phyloP scores from a whole-genome alignment of 2,113 vertebrate genomes.

The Dipodomys stephensi region DNA sequence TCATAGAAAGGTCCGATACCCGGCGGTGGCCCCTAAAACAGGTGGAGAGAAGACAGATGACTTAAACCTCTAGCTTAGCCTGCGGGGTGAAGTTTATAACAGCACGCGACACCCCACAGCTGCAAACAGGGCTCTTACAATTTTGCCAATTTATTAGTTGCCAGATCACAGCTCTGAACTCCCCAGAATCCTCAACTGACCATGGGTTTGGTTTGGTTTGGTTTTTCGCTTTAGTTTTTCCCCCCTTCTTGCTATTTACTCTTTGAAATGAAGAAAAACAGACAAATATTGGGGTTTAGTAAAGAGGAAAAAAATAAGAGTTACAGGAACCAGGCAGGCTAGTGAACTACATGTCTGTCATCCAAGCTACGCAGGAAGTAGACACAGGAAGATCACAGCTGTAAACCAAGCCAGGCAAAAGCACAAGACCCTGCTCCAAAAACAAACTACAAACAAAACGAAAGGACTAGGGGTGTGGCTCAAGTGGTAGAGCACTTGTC shows the following conservation, averaged over 20 bases:
- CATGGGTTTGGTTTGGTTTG: no score
- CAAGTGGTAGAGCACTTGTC: no score
- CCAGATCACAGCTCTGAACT: neutral
- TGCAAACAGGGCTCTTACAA: rapidly evolving
- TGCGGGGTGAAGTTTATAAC: no score
- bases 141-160: rapidly evolving
- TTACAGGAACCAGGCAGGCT: no score
- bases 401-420: no score
- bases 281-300: neutral
- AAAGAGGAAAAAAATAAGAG: neutral
- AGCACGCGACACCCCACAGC: rapidly evolving
- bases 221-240: neutral
- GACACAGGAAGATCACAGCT: no score
- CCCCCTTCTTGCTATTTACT: neutral
- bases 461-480: no score
- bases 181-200: neutral
- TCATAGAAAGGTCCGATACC: constrained; percentile 82
- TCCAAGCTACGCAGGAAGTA: no score
- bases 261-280: neutral
- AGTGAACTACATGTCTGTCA: no score
- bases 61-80: neutral
- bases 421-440: no score
- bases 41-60: rapidly evolving
- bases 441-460: no score
- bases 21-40: constrained; percentile 70